Evolutionary conservation across 2,888 invertebrate species (phyloP).

Genomic region (Papilio elwesi): DNA sequence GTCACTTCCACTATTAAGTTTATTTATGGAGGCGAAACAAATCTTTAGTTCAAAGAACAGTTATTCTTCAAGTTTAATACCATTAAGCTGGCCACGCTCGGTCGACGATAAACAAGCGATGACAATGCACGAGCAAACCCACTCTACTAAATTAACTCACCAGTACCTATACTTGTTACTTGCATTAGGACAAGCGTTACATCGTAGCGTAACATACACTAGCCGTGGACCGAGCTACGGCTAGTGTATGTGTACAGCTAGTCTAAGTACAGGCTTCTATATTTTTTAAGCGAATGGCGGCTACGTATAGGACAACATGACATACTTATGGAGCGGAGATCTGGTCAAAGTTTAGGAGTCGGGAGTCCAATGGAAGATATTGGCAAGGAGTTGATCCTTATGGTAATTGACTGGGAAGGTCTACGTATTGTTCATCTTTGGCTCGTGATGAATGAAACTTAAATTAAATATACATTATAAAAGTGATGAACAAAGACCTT

Average conservation of each 20-base stretch:
- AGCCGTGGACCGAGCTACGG: too few species aligned
- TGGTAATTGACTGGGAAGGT: background rate
- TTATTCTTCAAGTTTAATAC: slow-evolving; percentile 81
- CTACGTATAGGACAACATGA: too few species aligned
- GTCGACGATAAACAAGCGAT: slow-evolving; percentile 79
- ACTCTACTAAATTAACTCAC: slow-evolving; percentile 83
- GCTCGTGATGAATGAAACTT: background rate
- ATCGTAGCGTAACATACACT: slow-evolving; percentile 47
- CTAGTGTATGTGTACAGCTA: too few species aligned
- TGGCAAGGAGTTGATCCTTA: background rate
- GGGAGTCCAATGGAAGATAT: background rate
- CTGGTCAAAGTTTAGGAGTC: too few species aligned
- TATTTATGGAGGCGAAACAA: slow-evolving; percentile 29
- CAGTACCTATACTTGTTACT: slow-evolving; percentile 65
- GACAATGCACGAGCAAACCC: slow-evolving; percentile 80
- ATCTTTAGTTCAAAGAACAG: slow-evolving; percentile 55
- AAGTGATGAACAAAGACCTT: background rate
- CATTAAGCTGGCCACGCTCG: slow-evolving; percentile 69
- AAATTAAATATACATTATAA: background rate
- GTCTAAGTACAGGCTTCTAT: too few species aligned
- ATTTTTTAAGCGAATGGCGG: too few species aligned
- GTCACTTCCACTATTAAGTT: slow-evolving; percentile 4
- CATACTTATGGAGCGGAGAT: too few species aligned
- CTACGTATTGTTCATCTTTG: background rate
- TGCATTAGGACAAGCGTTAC: slow-evolving; percentile 61